phyloP scores from a whole-genome alignment of 1,140 invertebrate species.

The Zaprionus davidi region DNA sequence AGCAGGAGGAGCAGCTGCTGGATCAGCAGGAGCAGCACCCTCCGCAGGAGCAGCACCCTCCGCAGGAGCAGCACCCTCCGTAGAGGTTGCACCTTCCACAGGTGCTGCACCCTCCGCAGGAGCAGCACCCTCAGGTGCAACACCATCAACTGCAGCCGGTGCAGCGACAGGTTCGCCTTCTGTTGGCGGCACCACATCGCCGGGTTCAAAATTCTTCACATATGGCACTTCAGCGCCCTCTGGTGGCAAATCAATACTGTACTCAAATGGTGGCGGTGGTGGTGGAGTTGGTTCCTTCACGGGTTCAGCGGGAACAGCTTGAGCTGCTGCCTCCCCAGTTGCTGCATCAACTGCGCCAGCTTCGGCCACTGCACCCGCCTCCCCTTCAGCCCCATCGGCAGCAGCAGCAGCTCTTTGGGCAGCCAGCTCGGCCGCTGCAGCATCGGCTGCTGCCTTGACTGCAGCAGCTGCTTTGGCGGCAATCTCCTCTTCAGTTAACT shows the following conservation, averaged over 20 bases:
- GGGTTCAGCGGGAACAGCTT: conserved; percentile 56
- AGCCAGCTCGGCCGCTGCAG: conserved; percentile 31
- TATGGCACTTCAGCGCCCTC: conserved; percentile 84
- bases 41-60: conserved; percentile 68
- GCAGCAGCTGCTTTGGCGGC: conserved; percentile 56
- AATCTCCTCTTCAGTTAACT: conserved; percentile 77
- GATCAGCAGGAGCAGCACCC: conserved; percentile 28
- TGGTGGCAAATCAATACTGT: conserved; percentile 81
- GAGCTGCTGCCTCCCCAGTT: conserved; percentile 31
- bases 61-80: conserved; percentile 78
- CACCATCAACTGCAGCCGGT: conserved; percentile 80
- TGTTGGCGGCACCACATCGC: conserved; percentile 69
- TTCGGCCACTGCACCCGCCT: conserved; percentile 21
- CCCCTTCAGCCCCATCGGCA: conserved; percentile 56
- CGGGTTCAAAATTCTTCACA: conserved; percentile 78
- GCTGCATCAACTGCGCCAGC: conserved; percentile 43
- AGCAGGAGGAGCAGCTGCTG: conserved; percentile 70
- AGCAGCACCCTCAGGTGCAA: conserved; percentile 77
- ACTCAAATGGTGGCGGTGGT: conserved; percentile 85
- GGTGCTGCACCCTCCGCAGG: conserved; percentile 69
- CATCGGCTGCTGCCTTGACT: conserved; percentile 36
- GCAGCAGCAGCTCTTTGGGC: conserved; percentile 48
- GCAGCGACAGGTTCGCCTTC: conserved; percentile 69
- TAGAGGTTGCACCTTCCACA: conserved; percentile 64
- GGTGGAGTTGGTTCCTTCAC: conserved; percentile 76